These are phyloP conservation scores for Argyresthia goedartella DNA, from an alignment of 2,888 invertebrate genomes.

Conservation along the genomic window DNA sequence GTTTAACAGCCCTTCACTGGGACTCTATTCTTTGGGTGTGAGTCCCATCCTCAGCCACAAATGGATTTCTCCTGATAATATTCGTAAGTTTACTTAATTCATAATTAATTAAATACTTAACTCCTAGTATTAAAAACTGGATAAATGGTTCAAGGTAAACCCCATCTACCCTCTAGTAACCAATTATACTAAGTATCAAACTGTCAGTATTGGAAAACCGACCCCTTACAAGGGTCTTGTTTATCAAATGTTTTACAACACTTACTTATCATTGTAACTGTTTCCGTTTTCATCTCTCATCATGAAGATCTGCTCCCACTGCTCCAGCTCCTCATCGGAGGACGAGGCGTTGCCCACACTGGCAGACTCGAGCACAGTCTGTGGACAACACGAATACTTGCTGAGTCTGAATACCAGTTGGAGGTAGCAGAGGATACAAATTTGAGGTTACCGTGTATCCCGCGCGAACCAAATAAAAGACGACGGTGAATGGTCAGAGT, in stretches of 20 bases:
- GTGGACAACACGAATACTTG: slow-evolving; percentile 18
- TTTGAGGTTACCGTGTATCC: neutral
- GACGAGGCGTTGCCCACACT: slow-evolving; percentile 73
- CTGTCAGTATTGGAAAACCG: too few species aligned
- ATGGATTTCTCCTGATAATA: too few species aligned
- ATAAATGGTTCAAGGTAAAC: too few species aligned
- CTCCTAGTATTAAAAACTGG: too few species aligned
- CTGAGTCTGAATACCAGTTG: neutral
- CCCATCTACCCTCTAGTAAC: too few species aligned
- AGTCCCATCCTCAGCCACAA: too few species aligned
- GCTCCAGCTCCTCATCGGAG: slow-evolving; percentile 79
- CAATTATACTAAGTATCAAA: too few species aligned
- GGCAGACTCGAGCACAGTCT: slow-evolving; percentile 79
- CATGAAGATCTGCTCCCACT: slow-evolving; percentile 85
- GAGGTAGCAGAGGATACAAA: neutral
- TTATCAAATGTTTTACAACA: slow-evolving; percentile 6
- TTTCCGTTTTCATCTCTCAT: slow-evolving; percentile 77
- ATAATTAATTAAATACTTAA: too few species aligned
- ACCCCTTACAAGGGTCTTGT: too few species aligned
- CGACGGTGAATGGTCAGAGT: neutral
- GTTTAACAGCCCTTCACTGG: too few species aligned
- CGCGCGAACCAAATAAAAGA: neutral
- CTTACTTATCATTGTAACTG: slow-evolving; percentile 70
- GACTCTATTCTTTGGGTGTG: too few species aligned
- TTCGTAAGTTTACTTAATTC: too few species aligned